phyloP scores from a whole-genome alignment of 2,113 vertebrate genomes.

The human (Homo sapiens) region GRCh38 chr18:33818501-33819000 shows the following conservation, averaged over 20 bases:
- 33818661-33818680: neutral
- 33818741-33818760: neutral
- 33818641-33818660: neutral
- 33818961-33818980: neutral
- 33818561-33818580: neutral
- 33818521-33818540: neutral
- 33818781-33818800: neutral
- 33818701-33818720: no score
- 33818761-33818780: neutral
- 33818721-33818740: neutral
- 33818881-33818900: neutral
- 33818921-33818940: neutral
- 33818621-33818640: neutral
- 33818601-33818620: neutral
- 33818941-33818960: neutral
- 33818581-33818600: no score
- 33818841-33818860: neutral
- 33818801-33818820: neutral
- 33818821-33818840: neutral
- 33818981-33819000: neutral
- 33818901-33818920: neutral
- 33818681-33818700: neutral
- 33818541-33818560: neutral
- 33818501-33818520: neutral
- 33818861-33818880: neutral